Base-by-base conservation (phyloP, 2,797 vertebrate genomes). In the Heteromormyrus szaboi region DNA sequence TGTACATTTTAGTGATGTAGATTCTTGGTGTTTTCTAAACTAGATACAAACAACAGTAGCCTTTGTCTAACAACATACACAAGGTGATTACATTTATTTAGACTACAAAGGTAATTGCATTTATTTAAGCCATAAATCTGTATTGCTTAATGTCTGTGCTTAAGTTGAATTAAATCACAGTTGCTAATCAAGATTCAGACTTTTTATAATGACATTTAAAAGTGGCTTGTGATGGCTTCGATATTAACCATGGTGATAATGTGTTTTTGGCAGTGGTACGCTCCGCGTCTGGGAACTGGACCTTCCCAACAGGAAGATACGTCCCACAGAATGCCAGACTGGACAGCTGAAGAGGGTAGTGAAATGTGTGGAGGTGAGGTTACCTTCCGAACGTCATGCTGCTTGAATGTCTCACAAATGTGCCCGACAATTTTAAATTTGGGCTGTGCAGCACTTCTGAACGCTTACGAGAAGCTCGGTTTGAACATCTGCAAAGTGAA, bases 221-320 rank as follows among this genome's bases (percentile, higher is more conserved):
- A 2, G 5, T 44, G 33, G 19, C 76, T 48, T 22, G 81, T 25
- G 46, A 2, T 22, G 25, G 14, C 59, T 65, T 46, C 1, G 22
- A 22, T 85, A 54, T 53, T 14, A 53, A 50, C 29, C 85, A 59
- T 86, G 53, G 48, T 54, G 25, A 25, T 85, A 7, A 54, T 76
- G 3, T 41, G 90, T 91, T 89, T 11, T 87, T 87, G 85, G 4
- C 48, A 99, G 98, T 4, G 95, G 93, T 83, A 97, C 96, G 9
- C 88, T 98, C 89, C 95, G 96, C 56, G 94, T 97, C 0, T 99
- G 98, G 98, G 96, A 98, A 90, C 91, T 99, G 86, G 97, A 98
- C 92, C 90, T 97, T 9, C 87, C 88, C 4, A 97, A 96, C 17
- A 95, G 96, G 92, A 98, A 97, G 93, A 96, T 98, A 89, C 91